Evolutionary conservation across 2,797 vertebrate species (phyloP), one percentile per base, ranked within the genome.

Genomic region (Arnoldichthys spilopterus): DNA sequence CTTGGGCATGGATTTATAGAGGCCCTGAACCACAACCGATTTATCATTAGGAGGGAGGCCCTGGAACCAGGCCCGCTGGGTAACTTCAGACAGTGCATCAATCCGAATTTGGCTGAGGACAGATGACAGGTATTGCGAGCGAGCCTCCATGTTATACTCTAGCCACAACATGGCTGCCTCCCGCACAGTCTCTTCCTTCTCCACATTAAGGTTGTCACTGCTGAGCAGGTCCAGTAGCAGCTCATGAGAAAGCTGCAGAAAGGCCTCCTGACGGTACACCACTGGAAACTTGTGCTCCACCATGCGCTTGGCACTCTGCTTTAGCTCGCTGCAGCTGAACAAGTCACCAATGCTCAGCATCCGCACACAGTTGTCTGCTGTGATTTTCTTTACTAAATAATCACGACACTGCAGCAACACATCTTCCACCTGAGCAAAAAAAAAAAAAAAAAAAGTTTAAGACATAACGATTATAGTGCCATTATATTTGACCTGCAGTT

Each of bases 1-100:
- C 91, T 98, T 99, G 84, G 98, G 98, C 98, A 99, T 99, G 0
- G 98, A 99, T 90, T 99, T 99, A 90, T 99, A 99, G 30, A 99
- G 94, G 59, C 98, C 98, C 90, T 99, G 98, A 68, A 99, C 98
- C 86, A 99, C 98, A 74, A 99, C 98, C 0, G 98, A 99, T 86
- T 99, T 99, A 85, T 99, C 98, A 0, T 99, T 99, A 16, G 97
- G 97, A 0, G 97, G 98, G 76, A 99, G 93, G 22, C 98, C 98
- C 86, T 99, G 96, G 88, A 99, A 99, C 98, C 98, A 99, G 85
- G 97, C 98, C 20, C 98, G 94, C 90, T 99, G 98, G 0, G 98
- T 98, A 15, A 99, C 98, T 90, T 99, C 98, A 0, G 98, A 99
- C 78, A 99, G 94, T 0, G 98, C 97, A 67, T 99, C 98, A 0